Conservation (phyloP, 92 coral and sea anemone genomes). For the Actinernus sp. region DNA sequence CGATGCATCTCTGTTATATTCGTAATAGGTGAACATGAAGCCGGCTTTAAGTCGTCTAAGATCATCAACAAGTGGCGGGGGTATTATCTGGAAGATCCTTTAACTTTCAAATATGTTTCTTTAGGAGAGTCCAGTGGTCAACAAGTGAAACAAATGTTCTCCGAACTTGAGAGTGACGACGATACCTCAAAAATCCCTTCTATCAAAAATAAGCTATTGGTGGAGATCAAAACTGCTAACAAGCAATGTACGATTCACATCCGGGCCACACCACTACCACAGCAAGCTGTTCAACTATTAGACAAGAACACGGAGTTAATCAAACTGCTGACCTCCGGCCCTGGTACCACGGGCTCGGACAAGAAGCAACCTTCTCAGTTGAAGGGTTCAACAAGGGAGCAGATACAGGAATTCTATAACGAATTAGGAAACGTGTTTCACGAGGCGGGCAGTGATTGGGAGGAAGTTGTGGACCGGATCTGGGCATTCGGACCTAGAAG, state of each 20-base stretch:
- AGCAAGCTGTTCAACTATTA: slow-evolving; percentile 64
- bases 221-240: slow-evolving; percentile 87
- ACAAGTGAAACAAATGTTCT: no score
- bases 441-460: slow-evolving; percentile 84
- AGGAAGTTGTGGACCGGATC: slow-evolving; percentile 78
- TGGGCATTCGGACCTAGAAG: slow-evolving; percentile 98
- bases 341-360: slow-evolving; percentile 50
- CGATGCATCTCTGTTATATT: no score
- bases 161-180: no score
- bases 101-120: no score
- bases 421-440: slow-evolving; percentile 69
- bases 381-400: slow-evolving; percentile 63
- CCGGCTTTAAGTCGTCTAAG: no score
- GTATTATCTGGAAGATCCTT: no score
- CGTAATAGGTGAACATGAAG: no score
- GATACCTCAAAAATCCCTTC: slow-evolving; percentile 12
- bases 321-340: slow-evolving; percentile 61
- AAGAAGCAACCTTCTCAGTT: slow-evolving; percentile 53
- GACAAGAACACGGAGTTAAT: slow-evolving; percentile 75
- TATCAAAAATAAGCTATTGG: slow-evolving; percentile 26
- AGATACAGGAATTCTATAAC: slow-evolving; percentile 71
- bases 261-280: slow-evolving; percentile 87
- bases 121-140: no score
- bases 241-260: slow-evolving; percentile 78
- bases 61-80: no score